Evolutionary conservation across 2,797 vertebrate genomes (phyloP).

Genomic region (Parauchenoglanis ngamensis): DNA sequence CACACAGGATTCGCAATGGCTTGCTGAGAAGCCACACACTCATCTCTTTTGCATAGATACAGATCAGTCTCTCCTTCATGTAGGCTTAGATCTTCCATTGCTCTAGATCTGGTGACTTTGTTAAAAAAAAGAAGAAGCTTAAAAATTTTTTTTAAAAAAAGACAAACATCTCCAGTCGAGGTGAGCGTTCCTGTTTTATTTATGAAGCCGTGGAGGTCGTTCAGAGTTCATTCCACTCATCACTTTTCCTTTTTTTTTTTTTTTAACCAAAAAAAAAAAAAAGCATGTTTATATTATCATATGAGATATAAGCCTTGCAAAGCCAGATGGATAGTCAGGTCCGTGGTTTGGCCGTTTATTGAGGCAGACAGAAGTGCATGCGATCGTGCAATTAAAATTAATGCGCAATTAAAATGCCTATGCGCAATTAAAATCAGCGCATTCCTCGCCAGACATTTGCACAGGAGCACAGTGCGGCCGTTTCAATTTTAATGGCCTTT

Average conservation of each 20-base stretch:
- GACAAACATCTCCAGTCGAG: neutral
- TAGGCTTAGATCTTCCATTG: neutral
- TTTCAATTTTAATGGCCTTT: constrained; percentile 17
- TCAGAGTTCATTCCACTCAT: neutral
- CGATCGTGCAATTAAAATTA: constrained; percentile 18
- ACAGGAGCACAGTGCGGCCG: neutral
- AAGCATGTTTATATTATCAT: neutral
- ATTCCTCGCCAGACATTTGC: constrained; percentile 14
- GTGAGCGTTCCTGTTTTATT: neutral
- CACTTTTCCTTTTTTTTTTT: neutral
- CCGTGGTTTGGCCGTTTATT: neutral
- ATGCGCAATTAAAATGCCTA: constrained; percentile 12
- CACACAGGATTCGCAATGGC: no score
- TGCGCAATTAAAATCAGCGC: constrained; percentile 17
- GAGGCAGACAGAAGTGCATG: constrained; percentile 1
- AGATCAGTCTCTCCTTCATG: constrained; percentile 21
- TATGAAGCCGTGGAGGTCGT: neutral
- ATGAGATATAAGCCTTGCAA: neutral
- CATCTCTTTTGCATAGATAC: neutral
- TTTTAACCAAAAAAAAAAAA: no score
- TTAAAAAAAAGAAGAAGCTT: no score
- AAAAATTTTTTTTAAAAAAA: no score
- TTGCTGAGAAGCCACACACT: neutral
- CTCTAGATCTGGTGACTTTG: neutral
- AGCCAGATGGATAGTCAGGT: neutral